Percentiles rank a stretch among this genome's conserved stretches.
Evolutionary conservation across 2,797 vertebrate genomes (phyloP).

Genomic region (Heliangelus exortis): DNA sequence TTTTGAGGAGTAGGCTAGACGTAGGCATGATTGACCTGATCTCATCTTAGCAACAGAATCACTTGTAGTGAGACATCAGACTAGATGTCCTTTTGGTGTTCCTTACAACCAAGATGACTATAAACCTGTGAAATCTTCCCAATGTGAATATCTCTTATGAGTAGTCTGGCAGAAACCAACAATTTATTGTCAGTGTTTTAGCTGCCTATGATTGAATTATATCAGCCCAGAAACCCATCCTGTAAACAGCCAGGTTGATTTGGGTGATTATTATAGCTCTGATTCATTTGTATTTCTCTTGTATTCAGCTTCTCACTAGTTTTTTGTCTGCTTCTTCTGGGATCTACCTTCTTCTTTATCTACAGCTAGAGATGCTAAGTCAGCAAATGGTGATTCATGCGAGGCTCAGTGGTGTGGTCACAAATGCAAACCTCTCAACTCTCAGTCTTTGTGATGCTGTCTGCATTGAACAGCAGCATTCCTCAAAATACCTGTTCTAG

Average conservation of each 20-base stretch:
- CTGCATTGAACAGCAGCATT: neutral
- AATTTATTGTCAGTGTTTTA: neutral
- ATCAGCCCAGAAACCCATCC: neutral
- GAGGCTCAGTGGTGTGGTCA: fast-evolving
- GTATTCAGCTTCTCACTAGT: neutral
- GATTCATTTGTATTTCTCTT: neutral
- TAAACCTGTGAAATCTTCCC: neutral
- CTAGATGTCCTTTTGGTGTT: neutral
- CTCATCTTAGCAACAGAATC: neutral
- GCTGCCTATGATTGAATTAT: neutral
- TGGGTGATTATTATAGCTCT: neutral
- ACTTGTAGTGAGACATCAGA: neutral
- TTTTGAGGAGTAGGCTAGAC: neutral
- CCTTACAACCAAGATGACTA: neutral
- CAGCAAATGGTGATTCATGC: neutral
- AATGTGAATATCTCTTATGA: neutral
- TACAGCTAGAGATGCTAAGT: neutral
- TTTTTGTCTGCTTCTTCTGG: neutral
- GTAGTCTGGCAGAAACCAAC: neutral
- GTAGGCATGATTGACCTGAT: neutral
- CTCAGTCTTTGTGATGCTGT: neutral
- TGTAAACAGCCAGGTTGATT: neutral
- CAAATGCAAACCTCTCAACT: neutral
- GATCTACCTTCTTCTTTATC: neutral
- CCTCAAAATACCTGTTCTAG: neutral